These are phyloP conservation scores for Drosophila conformis DNA, from an alignment of 2,888 invertebrate genomes.

Conservation along the genomic window DNA sequence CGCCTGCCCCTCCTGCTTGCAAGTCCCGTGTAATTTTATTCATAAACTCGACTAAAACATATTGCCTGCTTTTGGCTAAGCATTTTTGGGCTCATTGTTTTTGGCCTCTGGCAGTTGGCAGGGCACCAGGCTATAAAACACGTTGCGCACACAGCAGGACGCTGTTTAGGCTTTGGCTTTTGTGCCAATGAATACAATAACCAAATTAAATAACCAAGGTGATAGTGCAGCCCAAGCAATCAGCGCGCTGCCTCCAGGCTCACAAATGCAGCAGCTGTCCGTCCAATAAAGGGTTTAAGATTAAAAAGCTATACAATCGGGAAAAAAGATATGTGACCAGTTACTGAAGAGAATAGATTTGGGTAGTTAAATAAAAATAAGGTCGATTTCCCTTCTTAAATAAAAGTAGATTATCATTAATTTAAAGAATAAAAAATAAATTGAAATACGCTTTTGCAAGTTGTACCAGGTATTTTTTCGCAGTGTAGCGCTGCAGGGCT, in stretches of 20 bases:
- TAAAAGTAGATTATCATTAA: no score
- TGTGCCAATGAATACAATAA: constrained; percentile 85
- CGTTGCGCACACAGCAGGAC: constrained; percentile 59
- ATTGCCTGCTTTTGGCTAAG: constrained; percentile 47
- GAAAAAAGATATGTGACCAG: neutral
- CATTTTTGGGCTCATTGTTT: constrained; percentile 36
- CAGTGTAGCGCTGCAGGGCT: neutral
- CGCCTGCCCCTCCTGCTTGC: constrained; percentile 1
- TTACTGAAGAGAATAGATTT: neutral
- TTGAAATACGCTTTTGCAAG: neutral
- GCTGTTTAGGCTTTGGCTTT: constrained; percentile 62
- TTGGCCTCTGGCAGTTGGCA: constrained; percentile 70
- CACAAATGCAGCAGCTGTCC: constrained; percentile 34
- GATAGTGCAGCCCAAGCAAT: constrained; percentile 55
- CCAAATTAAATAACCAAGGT: constrained; percentile 83
- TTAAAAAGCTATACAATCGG: constrained; percentile 1
- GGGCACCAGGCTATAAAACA: constrained; percentile 53
- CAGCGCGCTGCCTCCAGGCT: constrained; percentile 12
- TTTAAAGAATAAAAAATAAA: neutral
- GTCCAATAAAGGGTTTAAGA: constrained; percentile 38
- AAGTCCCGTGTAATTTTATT: constrained; percentile 71
- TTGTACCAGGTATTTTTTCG: neutral
- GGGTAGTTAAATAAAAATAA: neutral
- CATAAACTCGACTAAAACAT: constrained; percentile 70
- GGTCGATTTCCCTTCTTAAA: no score